phyloP scores from a whole-genome alignment of 1,140 invertebrate species.

The Leptinotarsa defecta region DNA sequence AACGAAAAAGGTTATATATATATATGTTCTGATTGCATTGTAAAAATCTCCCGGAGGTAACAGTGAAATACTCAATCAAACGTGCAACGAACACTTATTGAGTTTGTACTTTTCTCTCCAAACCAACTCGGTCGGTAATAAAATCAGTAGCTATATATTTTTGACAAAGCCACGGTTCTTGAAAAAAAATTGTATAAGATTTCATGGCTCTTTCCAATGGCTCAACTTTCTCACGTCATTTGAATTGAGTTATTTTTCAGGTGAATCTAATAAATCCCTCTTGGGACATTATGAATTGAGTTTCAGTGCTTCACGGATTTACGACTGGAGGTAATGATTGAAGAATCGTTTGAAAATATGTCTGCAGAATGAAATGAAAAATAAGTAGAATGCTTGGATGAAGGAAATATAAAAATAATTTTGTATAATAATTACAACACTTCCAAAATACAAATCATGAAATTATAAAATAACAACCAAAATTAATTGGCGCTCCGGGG shows the following conservation, averaged over 20 bases:
- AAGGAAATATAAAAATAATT: too few relatives aligned
- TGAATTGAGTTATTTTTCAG: slow-evolving; percentile 2
- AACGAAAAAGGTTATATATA: slow-evolving; percentile 8
- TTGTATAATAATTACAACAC: too few relatives aligned
- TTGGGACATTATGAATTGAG: background rate
- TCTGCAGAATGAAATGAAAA: too few relatives aligned
- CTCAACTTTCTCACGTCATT: slow-evolving; percentile 12
- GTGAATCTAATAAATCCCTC: background rate
- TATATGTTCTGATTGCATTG: slow-evolving; percentile 18
- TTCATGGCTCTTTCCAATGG: background rate
- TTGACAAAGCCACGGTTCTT: slow-evolving; percentile 14
- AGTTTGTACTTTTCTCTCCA: slow-evolving; percentile 22
- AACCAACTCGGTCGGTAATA: slow-evolving; percentile 24
- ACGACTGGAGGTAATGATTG: too few relatives aligned
- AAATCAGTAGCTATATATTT: slow-evolving; percentile 25
- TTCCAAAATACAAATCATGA: too few relatives aligned
- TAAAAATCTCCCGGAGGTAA: slow-evolving; percentile 27
- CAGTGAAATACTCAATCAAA: slow-evolving; percentile 26
- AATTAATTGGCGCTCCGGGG: too few relatives aligned
- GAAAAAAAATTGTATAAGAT: slow-evolving; percentile 16
- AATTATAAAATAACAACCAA: too few relatives aligned
- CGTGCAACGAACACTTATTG: slow-evolving; percentile 27
- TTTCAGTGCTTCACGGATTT: too few relatives aligned
- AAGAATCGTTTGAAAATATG: too few relatives aligned
- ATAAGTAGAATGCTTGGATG: too few relatives aligned